phyloP scores from a whole-genome alignment of 2,113 vertebrate genomes.

The Aphelocoma coerulescens region DNA sequence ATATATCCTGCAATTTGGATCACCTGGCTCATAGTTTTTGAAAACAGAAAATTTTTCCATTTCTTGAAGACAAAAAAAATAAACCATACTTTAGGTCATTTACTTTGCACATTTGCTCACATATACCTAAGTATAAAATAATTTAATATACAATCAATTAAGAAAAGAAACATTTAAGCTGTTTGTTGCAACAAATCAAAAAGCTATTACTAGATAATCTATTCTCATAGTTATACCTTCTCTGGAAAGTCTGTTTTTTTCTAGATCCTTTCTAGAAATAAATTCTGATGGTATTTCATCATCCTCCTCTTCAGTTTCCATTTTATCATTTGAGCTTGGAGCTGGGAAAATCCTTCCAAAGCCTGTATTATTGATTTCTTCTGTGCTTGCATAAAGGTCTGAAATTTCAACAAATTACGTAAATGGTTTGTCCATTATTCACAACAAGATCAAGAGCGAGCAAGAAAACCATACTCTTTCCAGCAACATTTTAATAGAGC shows the following conservation, averaged over 20 bases:
- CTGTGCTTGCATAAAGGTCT: slow-evolving; percentile 43
- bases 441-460: background rate
- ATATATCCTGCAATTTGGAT: slow-evolving; percentile 95
- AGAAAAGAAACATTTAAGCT: background rate
- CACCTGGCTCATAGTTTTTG: slow-evolving; percentile 93
- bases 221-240: slow-evolving; percentile 77
- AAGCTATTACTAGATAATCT: background rate
- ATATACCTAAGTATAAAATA: background rate
- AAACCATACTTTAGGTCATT: background rate
- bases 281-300: slow-evolving; percentile 85
- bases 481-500: background rate
- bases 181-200: background rate
- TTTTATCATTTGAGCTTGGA: slow-evolving; percentile 68
- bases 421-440: background rate
- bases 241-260: slow-evolving; percentile 87
- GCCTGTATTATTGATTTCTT: slow-evolving; percentile 71
- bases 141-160: background rate
- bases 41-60: slow-evolving; percentile 93
- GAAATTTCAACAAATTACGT: background rate
- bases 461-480: background rate
- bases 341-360: slow-evolving; percentile 94
- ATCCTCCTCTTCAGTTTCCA: slow-evolving; percentile 78
- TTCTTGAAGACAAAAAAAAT: slow-evolving; percentile 76
- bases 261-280: slow-evolving; percentile 90
- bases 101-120: background rate